phyloP scores from a whole-genome alignment of 2,113 vertebrate species.

The Myotis davidii region DNA sequence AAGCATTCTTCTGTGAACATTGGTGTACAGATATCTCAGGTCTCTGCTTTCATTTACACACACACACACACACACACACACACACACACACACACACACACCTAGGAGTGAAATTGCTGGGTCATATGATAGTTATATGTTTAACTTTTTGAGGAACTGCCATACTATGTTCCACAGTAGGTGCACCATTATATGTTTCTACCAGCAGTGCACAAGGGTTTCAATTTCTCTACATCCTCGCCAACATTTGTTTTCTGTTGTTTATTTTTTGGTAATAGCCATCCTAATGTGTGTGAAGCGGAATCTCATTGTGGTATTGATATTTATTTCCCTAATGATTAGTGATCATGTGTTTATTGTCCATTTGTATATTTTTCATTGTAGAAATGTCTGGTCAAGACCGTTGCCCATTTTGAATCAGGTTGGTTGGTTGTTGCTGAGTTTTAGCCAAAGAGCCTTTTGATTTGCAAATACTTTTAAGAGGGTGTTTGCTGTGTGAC shows the following conservation, averaged over 20 bases:
- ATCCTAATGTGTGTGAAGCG: neutral
- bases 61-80: too few species aligned
- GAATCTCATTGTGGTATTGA: neutral
- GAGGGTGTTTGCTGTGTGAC: neutral
- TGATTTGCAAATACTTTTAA: constrained; percentile 54
- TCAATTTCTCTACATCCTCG: neutral
- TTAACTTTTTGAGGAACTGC: neutral
- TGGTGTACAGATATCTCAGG: neutral
- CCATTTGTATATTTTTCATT: constrained; percentile 26
- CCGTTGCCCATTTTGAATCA: neutral
- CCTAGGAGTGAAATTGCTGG: neutral
- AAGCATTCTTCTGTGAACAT: neutral
- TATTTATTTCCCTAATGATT: constrained; percentile 17
- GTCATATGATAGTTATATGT: neutral
- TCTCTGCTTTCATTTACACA: neutral
- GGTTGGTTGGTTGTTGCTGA: constrained; percentile 9
- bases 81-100: too few species aligned
- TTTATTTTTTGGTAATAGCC: neutral
- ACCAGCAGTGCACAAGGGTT: neutral
- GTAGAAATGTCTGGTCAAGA: neutral
- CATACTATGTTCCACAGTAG: neutral
- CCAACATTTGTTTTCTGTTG: neutral
- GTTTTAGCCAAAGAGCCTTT: neutral
- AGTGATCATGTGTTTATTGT: neutral
- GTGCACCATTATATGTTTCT: neutral